These are phyloP conservation scores for Cryptophagus acutangulus DNA, from an alignment of 2,888 invertebrate species.

Conservation along the genomic window DNA sequence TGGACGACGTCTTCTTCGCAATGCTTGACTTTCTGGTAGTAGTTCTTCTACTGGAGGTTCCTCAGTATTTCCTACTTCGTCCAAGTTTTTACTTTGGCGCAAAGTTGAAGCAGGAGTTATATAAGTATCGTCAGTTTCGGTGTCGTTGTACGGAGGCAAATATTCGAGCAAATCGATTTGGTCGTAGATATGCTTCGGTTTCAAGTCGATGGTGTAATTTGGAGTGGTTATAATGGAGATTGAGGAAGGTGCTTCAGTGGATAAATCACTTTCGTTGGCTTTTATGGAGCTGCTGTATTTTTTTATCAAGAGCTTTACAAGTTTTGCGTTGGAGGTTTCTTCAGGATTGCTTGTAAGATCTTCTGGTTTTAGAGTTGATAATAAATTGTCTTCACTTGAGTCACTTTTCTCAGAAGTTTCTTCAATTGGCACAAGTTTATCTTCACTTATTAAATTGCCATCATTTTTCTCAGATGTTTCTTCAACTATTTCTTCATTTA, in stretches of 20 bases:
- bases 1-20: conserved; percentile 18
- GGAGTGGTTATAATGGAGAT: conserved; percentile 36
- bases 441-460: no score
- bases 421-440: no score
- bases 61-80: not conserved
- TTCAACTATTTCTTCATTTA: not conserved
- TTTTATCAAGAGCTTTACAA: no score
- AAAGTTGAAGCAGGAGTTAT: no score
- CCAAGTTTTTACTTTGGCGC: conserved; percentile 1
- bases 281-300: not conserved
- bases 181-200: conserved; percentile 39
- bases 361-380: no score
- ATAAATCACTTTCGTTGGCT: not conserved
- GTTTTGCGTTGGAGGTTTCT: no score
- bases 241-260: conserved; percentile 3
- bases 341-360: no score
- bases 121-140: conserved; percentile 1
- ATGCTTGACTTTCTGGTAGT: conserved; percentile 22
- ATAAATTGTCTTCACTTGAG: no score
- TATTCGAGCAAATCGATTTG: conserved; percentile 36
- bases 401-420: no score
- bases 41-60: conserved; percentile 5
- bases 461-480: not conserved
- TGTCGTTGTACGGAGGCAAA: conserved; percentile 23
- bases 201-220: conserved; percentile 34